Evolutionary conservation across 2,113 vertebrate species (phyloP), one percentile per base, ranked within the genome.

Genomic region (Scytalopus superciliaris): DNA sequence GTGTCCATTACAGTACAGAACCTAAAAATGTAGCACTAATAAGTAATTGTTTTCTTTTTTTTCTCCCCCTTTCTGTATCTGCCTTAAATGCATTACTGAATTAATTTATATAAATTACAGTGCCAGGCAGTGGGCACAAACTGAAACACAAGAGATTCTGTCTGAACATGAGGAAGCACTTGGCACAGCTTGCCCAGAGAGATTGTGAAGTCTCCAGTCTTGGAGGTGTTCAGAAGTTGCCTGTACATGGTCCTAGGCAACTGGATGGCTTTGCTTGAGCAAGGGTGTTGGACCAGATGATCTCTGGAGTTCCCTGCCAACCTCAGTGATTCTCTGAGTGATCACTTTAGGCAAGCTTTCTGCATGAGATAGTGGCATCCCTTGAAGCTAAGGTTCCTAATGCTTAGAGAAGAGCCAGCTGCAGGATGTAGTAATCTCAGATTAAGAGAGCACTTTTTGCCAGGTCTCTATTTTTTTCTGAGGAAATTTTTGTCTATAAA

Each of bases 311-410:
- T 45, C 35, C 10, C 24, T 63, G 52, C 28, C 47, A 44, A 15
- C 10, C 56, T 81, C n/a, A 81, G 8, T 60, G 33, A 7, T 78
- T 82, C 37, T 78, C 14, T 62, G 30, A 66, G 14, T 73, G 17
- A 30, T 23, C 74, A 21, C 22, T 55, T 70, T 1, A 75, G 39
- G 12, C 35, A 84, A 30, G 14, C 33, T 90, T 78, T 86, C 33
- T 60, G 7, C 1, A 0, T 7, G 45, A 77, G 39, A 3, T 0
- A 1, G 15, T 90, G 57, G 19, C 37, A 42, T 55, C 24, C 45
- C 25, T 87, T 76, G 66, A 90, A 45, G 40, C 27, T 44, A 49
- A 47, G 63, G 39, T 59, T 21, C 14, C 27, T 66, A 24, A 21
- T 3, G 3, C n/a, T 87, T 67, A 44, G 24, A 50, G 35, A 50